phyloP scores from a whole-genome alignment of 2,113 vertebrate species.

The Menura novaehollandiae region DNA sequence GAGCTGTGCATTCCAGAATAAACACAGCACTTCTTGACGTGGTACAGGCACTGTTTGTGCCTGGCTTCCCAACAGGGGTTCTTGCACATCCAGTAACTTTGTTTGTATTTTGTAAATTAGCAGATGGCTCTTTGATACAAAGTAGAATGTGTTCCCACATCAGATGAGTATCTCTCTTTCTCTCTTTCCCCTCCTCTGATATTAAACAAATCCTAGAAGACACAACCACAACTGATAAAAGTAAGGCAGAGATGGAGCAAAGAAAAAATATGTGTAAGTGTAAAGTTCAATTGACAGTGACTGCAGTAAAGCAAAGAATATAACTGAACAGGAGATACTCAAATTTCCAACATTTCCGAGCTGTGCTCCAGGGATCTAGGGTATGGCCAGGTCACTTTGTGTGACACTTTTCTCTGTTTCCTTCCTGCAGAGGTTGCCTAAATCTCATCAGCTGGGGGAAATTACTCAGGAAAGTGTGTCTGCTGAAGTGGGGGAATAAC shows the following conservation, averaged over 20 bases:
- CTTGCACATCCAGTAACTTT: slow-evolving; percentile 59
- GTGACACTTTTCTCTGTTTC: neutral
- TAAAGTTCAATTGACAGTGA: neutral
- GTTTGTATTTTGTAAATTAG: slow-evolving; percentile 69
- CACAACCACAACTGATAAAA: neutral
- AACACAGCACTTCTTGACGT: slow-evolving; percentile 15
- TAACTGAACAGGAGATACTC: neutral
- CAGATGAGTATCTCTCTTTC: neutral
- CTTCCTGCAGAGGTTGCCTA: neutral
- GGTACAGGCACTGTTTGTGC: slow-evolving; percentile 44
- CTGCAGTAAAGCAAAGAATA: neutral
- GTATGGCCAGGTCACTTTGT: neutral
- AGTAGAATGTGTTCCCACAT: slow-evolving; percentile 28
- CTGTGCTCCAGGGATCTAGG: neutral
- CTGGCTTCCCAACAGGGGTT: slow-evolving; percentile 44
- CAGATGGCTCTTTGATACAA: slow-evolving; percentile 67
- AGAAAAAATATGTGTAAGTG: neutral
- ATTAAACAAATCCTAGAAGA: slow-evolving; percentile 16
- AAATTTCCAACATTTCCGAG: neutral
- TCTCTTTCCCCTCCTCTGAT: neutral
- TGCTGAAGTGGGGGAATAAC: neutral
- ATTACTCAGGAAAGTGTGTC: neutral
- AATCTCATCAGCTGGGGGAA: neutral
- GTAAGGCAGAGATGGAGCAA: neutral
- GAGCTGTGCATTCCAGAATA: slow-evolving; percentile 27